Evolutionary conservation across 2,797 vertebrate species (phyloP).

Genomic region (Telmatherina bonti): DNA sequence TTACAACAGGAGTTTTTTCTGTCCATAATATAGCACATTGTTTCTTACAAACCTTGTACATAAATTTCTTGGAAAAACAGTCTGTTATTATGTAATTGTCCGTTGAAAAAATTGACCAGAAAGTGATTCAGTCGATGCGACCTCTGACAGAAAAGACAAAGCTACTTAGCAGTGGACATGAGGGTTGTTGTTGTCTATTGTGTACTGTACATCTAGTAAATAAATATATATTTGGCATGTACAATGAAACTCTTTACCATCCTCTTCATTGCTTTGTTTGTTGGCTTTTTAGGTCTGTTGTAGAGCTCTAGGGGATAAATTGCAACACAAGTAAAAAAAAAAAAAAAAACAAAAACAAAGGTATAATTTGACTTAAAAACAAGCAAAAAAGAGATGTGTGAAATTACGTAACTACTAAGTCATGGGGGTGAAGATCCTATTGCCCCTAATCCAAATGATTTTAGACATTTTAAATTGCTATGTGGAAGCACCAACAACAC

Average conservation of each 20-base stretch:
- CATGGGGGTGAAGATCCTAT: neutral
- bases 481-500: neutral
- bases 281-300: slow-evolving; percentile 20
- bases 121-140: slow-evolving; percentile 9
- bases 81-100: slow-evolving; percentile 42
- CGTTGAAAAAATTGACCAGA: slow-evolving; percentile 22
- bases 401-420: neutral
- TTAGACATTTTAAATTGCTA: neutral
- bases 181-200: slow-evolving; percentile 63
- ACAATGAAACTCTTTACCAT: slow-evolving; percentile 38
- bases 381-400: neutral
- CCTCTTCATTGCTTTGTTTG: slow-evolving; percentile 31
- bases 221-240: slow-evolving; percentile 81
- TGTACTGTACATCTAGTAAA: slow-evolving; percentile 74
- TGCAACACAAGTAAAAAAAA: neutral
- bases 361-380: neutral
- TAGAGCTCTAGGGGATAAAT: slow-evolving; percentile 2
- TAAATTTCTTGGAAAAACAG: slow-evolving; percentile 39
- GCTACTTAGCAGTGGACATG: slow-evolving; percentile 44
- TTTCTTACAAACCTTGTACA: slow-evolving; percentile 59
- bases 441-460: neutral
- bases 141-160: slow-evolving; percentile 25
- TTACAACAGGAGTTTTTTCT: slow-evolving; percentile 54
- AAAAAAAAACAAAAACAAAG: neutral
- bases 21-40: slow-evolving; percentile 45